Evolutionary conservation across 2,888 invertebrate genomes (phyloP).

Genomic region (Halictus ligatus): DNA sequence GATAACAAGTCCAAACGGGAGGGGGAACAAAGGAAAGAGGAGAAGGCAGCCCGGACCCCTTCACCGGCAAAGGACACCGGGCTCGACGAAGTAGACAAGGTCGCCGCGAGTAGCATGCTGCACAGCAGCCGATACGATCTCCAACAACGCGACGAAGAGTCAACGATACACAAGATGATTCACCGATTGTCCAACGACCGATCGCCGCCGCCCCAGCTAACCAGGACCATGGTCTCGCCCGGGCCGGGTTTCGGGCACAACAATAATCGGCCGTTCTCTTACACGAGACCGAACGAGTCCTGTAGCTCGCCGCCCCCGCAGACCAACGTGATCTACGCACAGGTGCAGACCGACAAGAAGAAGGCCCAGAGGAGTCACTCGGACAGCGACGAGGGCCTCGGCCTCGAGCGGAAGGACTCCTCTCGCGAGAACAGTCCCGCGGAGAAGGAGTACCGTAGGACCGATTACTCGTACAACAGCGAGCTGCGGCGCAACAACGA

Average conservation of each 20-base stretch:
- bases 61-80: constrained; percentile 61
- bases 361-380: constrained; percentile 87
- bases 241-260: constrained; percentile 88
- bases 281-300: constrained; percentile 87
- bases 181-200: constrained; percentile 90
- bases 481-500: constrained; percentile 79
- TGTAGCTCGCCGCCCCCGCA: constrained; percentile 83
- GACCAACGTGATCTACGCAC: constrained; percentile 91
- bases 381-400: constrained; percentile 93
- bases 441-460: constrained; percentile 80
- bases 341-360: constrained; percentile 87
- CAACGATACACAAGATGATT: constrained; percentile 91
- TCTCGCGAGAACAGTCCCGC: constrained; percentile 82
- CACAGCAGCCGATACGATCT: constrained; percentile 81
- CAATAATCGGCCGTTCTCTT: constrained; percentile 93
- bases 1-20: constrained; percentile 40
- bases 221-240: constrained; percentile 87
- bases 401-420: constrained; percentile 86
- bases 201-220: constrained; percentile 88
- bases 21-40: constrained; percentile 48
- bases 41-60: constrained; percentile 47
- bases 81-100: constrained; percentile 60
- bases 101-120: constrained; percentile 74
- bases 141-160: constrained; percentile 75
- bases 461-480: constrained; percentile 76